Percentiles rank a stretch among this genome's conserved stretches.
These are phyloP conservation scores for Lepisosteus oculatus DNA, from an alignment of 2,113 vertebrate genomes.

Conservation along the genomic window DNA sequence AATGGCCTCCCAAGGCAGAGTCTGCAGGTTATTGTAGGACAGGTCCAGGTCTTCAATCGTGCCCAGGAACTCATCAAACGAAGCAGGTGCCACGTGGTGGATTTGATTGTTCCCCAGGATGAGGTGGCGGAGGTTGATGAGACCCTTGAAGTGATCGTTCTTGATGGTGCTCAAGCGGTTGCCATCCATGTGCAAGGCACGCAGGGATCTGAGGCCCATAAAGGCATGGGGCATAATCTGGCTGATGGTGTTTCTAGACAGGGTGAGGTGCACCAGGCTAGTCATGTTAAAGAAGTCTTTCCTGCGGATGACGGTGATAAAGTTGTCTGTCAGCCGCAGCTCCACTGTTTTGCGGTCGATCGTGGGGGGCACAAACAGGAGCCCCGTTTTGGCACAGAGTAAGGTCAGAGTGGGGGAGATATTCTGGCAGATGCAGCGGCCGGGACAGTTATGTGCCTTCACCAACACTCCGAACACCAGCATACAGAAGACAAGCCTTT, in stretches of 20 bases:
- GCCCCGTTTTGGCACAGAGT: conserved; percentile 87
- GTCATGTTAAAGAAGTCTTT: conserved; percentile 94
- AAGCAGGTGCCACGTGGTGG: conserved; percentile 69
- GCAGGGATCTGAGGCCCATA: conserved; percentile 74
- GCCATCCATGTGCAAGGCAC: conserved; percentile 88
- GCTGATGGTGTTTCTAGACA: conserved; percentile 91
- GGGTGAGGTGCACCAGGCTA: conserved; percentile 88
- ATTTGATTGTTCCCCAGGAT: conserved; percentile 94
- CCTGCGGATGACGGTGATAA: conserved; percentile 83
- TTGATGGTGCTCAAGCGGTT: conserved; percentile 80
- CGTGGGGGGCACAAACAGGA: conserved; percentile 83
- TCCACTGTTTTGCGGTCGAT: conserved; percentile 91
- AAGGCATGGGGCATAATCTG: conserved; percentile 84
- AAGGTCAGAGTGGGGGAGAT: conserved; percentile 89
- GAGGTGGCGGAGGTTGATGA: conserved; percentile 85
- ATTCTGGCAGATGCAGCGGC: conserved; percentile 89
- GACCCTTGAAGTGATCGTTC: conserved; percentile 78
- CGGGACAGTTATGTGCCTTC: conserved; percentile 75
- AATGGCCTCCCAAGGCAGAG: conserved; percentile 86
- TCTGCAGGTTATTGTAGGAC: conserved; percentile 87
- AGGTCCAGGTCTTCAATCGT: conserved; percentile 92
- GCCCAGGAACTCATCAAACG: conserved; percentile 84
- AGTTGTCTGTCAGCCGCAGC: conserved; percentile 89
- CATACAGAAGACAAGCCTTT: conserved; percentile 76
- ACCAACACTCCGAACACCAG: conserved; percentile 76